These are phyloP conservation scores for Atta colombica DNA, from an alignment of 1,140 invertebrate species.

Conservation along the genomic window DNA sequence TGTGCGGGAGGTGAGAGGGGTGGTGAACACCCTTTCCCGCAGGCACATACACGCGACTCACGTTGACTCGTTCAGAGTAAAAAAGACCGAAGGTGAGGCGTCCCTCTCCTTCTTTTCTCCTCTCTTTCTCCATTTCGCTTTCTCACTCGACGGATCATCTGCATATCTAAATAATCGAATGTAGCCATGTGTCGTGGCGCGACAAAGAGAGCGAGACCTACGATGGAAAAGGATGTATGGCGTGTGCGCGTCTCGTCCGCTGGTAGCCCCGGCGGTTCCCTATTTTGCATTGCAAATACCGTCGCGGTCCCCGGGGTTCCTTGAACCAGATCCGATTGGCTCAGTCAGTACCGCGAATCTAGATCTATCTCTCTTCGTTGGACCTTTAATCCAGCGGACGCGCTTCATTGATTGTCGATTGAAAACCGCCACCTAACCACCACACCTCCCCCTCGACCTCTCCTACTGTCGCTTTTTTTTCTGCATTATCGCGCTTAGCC, in stretches of 20 bases:
- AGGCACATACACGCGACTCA: conserved; percentile 46
- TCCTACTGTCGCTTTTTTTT: background rate
- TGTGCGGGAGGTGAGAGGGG: background rate
- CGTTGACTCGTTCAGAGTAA: conserved; percentile 32
- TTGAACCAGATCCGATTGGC: conserved; percentile 87
- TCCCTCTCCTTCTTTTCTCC: conserved; percentile 38
- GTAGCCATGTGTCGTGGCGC: conserved; percentile 82
- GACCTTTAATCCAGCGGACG: conserved; percentile 83
- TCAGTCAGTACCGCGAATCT: conserved; percentile 85
- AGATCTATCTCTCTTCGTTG: conserved; percentile 85
- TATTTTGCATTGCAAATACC: conserved; percentile 86
- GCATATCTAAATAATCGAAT: conserved; percentile 86
- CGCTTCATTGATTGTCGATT: conserved; percentile 86
- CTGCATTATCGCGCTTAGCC: conserved; percentile 28
- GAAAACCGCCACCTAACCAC: conserved; percentile 77
- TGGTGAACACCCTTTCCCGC: conserved; percentile 45
- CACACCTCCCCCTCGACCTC: background rate
- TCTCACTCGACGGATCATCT: conserved; percentile 78
- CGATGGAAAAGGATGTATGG: conserved; percentile 81
- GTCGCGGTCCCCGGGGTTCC: conserved; percentile 82
- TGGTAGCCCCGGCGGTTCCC: conserved; percentile 80
- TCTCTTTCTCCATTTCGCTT: conserved; percentile 2
- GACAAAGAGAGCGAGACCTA: conserved; percentile 67
- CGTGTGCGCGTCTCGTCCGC: conserved; percentile 80
- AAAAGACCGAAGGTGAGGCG: conserved; percentile 27